Evolutionary conservation across 2,888 invertebrate genomes (phyloP).

Genomic region (Polydrusus tereticollis): DNA sequence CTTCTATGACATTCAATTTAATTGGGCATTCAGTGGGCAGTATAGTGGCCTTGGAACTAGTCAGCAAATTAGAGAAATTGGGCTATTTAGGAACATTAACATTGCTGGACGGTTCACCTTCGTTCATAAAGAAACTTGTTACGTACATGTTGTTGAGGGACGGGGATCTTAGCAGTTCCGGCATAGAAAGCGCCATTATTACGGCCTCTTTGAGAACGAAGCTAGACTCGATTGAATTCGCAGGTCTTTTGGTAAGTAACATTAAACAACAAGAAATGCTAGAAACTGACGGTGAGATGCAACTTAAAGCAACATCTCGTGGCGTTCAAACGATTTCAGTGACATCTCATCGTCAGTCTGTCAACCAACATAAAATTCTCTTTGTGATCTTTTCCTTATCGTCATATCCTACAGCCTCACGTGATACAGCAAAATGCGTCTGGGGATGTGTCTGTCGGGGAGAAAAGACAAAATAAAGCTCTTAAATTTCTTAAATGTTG

Average conservation of each 20-base stretch:
- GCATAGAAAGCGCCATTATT: slow-evolving; percentile 69
- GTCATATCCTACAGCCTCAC: too few relatives aligned
- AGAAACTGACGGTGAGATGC: too few relatives aligned
- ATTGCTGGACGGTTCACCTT: slow-evolving; percentile 85
- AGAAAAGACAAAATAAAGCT: too few relatives aligned
- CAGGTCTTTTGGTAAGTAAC: slow-evolving; percentile 18
- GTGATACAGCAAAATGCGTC: too few relatives aligned
- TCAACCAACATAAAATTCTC: too few relatives aligned
- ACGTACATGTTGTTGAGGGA: slow-evolving; percentile 54
- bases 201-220: slow-evolving; percentile 64
- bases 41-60: slow-evolving; percentile 82
- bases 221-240: neutral
- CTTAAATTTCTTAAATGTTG: too few relatives aligned
- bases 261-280: too few relatives aligned
- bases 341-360: too few relatives aligned
- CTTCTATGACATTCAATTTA: slow-evolving; percentile 74
- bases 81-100: slow-evolving; percentile 76
- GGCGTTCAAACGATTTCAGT: too few relatives aligned
- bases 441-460: too few relatives aligned
- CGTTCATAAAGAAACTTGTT: slow-evolving; percentile 70
- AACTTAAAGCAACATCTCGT: too few relatives aligned
- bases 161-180: slow-evolving; percentile 58
- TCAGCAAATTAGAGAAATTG: slow-evolving; percentile 76
- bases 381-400: too few relatives aligned
- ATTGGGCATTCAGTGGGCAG: slow-evolving; percentile 94